Conservation (phyloP, 1,140 invertebrate species). For the Heliconius congener region DNA sequence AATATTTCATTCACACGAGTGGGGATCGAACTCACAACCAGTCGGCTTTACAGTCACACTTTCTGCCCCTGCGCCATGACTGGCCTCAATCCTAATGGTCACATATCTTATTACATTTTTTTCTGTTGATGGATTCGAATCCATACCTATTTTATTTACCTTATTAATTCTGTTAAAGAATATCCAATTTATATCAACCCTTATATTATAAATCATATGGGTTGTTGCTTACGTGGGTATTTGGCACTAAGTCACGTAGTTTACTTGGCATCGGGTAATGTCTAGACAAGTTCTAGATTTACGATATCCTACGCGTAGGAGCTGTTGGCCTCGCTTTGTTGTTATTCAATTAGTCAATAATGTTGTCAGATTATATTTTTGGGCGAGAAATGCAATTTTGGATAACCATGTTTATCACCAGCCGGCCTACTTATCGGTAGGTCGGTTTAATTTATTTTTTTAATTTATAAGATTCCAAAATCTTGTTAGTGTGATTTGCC, state of each 20-base stretch:
- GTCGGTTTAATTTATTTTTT: too few species aligned
- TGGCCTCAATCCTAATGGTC: too few species aligned
- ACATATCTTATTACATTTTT: too few species aligned
- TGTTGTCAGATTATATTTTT: slow-evolving; percentile 17
- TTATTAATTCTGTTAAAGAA: neutral
- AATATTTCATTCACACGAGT: too few species aligned
- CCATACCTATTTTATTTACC: too few species aligned
- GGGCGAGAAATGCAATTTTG: neutral
- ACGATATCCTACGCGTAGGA: slow-evolving; percentile 69
- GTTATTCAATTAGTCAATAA: slow-evolving; percentile 32
- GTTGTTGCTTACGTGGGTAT: slow-evolving; percentile 51
- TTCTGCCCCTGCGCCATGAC: too few species aligned
- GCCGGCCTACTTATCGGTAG: too few species aligned
- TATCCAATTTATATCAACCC: neutral
- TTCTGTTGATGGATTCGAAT: too few species aligned
- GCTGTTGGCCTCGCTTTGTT: slow-evolving; percentile 65
- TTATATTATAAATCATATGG: slow-evolving; percentile 27
- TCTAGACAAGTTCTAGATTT: slow-evolving; percentile 73
- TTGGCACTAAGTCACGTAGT: slow-evolving; percentile 52
- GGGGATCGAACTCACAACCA: too few species aligned
- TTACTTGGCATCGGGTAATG: slow-evolving; percentile 44
- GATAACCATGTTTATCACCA: neutral
- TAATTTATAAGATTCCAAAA: too few species aligned
- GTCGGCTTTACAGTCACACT: too few species aligned
- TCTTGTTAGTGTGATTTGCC: too few species aligned